phyloP scores from a whole-genome alignment of 2,888 invertebrate genomes.

The Aphodius granarius region DNA sequence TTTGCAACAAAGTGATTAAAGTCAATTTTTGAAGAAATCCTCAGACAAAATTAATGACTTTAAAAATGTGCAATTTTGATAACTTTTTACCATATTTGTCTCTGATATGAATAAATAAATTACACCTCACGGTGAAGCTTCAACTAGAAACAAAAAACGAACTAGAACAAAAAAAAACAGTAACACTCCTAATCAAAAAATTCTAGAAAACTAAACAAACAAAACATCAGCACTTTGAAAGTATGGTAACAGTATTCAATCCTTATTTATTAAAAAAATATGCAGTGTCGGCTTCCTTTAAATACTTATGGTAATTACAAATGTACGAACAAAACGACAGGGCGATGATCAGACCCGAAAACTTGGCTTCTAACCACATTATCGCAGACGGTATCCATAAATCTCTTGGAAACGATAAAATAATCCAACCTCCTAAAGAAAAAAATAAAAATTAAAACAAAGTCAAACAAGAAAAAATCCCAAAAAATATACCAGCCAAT shows the following conservation, averaged over 20 bases:
- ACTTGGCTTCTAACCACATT: constrained; percentile 79
- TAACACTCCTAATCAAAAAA: too few species aligned
- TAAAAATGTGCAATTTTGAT: too few species aligned
- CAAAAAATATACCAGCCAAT: constrained; percentile 91
- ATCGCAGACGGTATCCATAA: constrained; percentile 80
- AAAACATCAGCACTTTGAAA: neutral
- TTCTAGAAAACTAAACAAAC: neutral
- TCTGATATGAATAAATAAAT: neutral
- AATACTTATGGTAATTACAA: constrained; percentile 44
- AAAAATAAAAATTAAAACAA: constrained; percentile 36
- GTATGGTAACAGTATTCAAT: neutral
- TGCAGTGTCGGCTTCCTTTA: neutral
- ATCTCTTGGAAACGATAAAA: constrained; percentile 83
- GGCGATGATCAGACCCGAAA: constrained; percentile 96
- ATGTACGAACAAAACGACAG: constrained; percentile 77
- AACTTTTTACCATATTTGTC: too few species aligned
- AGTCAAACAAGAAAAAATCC: neutral
- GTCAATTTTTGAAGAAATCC: too few species aligned
- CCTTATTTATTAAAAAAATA: neutral
- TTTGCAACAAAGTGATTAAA: too few species aligned
- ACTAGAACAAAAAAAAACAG: too few species aligned
- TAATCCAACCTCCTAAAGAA: constrained; percentile 95
- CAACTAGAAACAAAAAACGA: neutral
- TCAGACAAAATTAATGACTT: too few species aligned
- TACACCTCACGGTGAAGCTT: neutral